phyloP scores from a whole-genome alignment of 1,140 invertebrate genomes.

The Drosophila punjabiensis region DNA sequence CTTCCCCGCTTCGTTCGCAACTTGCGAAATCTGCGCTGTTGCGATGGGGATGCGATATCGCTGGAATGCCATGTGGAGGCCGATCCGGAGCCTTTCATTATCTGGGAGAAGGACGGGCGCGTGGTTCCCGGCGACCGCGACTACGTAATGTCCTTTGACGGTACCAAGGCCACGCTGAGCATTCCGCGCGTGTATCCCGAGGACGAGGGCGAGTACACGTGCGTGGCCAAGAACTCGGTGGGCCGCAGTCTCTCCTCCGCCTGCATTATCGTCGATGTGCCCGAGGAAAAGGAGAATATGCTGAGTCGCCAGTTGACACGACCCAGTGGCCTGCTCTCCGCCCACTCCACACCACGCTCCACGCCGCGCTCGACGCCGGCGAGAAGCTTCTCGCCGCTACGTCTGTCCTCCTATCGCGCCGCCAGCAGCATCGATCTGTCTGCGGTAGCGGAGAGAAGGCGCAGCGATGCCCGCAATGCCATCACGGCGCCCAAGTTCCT shows the following conservation, averaged over 20 bases:
- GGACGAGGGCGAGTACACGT: constrained; percentile 96
- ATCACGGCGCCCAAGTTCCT: constrained; percentile 92
- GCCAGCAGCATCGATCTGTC: constrained; percentile 74
- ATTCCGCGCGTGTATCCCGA: constrained; percentile 93
- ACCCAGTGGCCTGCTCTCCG: constrained; percentile 88
- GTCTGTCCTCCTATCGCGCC: constrained; percentile 72
- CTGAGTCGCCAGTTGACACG: constrained; percentile 89
- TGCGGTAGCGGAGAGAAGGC: constrained; percentile 86
- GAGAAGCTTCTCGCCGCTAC: constrained; percentile 88
- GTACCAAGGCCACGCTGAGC: constrained; percentile 88
- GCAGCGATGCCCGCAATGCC: constrained; percentile 70
- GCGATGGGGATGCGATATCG: constrained; percentile 92
- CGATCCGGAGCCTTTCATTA: constrained; percentile 89
- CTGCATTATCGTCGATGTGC: constrained; percentile 92
- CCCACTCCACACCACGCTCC: constrained; percentile 90
- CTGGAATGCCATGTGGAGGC: constrained; percentile 91
- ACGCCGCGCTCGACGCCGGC: constrained; percentile 90
- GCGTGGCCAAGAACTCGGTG: constrained; percentile 92
- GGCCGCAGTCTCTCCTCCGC: constrained; percentile 92
- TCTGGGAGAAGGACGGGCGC: constrained; percentile 93
- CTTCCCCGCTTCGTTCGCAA: constrained; percentile 90
- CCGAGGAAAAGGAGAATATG: constrained; percentile 92
- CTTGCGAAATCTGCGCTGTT: constrained; percentile 91
- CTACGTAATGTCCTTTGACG: constrained; percentile 89
- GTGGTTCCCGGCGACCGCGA: constrained; percentile 87